A percentile compares a stretch with the other conserved stretches of the same genome.
These are phyloP conservation scores for Pandemis heparana DNA, from an alignment of 2,888 invertebrate genomes.

Conservation along the genomic window DNA sequence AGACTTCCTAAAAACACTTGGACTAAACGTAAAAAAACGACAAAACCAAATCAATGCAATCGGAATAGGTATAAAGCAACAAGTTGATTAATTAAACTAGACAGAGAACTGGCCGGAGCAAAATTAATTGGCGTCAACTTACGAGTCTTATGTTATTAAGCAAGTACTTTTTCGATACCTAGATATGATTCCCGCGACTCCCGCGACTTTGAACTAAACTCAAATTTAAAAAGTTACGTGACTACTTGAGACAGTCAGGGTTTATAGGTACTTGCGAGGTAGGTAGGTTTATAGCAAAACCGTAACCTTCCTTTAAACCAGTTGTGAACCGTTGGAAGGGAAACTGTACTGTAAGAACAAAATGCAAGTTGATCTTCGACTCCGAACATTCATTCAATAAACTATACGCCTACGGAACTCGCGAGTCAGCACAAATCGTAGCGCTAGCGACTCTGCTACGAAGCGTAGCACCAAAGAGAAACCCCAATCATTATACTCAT, in stretches of 20 bases:
- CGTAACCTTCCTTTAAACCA: constrained; percentile 12
- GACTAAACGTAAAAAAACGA: too few relatives aligned
- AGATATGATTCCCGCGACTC: too few relatives aligned
- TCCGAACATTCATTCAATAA: neutral
- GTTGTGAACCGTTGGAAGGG: constrained; percentile 4
- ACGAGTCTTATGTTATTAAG: too few relatives aligned
- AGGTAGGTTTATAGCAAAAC: neutral
- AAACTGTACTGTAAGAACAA: constrained; percentile 3
- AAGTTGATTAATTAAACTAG: neutral
- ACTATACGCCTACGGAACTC: neutral
- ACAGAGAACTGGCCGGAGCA: neutral
- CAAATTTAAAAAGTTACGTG: neutral
- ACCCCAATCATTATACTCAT: constrained; percentile 27
- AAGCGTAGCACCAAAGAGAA: constrained; percentile 27
- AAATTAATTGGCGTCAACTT: too few relatives aligned
- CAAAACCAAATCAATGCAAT: too few relatives aligned
- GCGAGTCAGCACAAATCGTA: constrained; percentile 25
- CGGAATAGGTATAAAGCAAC: neutral
- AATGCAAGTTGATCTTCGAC: constrained; percentile 6
- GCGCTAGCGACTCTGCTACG: constrained; percentile 31
- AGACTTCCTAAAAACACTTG: too few relatives aligned
- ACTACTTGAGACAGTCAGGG: neutral
- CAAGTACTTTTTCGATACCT: neutral
- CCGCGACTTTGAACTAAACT: neutral
- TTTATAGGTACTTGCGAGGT: neutral